Base-by-base conservation (phyloP, 2,888 invertebrate species). In the Agriopis marginaria region DNA sequence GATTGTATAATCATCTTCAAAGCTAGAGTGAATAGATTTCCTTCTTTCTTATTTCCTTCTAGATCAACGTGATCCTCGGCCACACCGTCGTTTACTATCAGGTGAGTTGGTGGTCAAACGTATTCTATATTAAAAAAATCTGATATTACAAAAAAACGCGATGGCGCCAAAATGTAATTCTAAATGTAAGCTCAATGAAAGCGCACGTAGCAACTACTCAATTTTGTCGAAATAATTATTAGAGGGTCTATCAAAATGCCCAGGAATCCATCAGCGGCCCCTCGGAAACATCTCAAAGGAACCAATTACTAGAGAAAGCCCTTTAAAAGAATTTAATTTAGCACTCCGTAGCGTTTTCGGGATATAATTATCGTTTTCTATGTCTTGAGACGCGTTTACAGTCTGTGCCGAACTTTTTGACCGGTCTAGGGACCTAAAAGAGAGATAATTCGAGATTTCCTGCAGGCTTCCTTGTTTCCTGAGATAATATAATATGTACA, bases 261-360 rank as follows among this genome's bases (percentile, higher is more conserved):
- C 14, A 7, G 32, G 32, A 54, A 54, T 62, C 53, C 62, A 62
- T 53, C 44, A 62, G 39, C 40, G 60, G 39, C 60, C 39, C n/a
- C 17, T 49, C 14, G 49, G 6, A 39, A 60, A 49, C 39, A 14
- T 49, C 50, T 60, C 58, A 60, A 53, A 61, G 32, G 62, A 62
- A 62, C 32, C 53, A 53, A 62, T 62, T 62, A 53, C 62, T 58
- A 51, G 53, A n/a, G 44, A 17, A 62, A 62, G 44, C 44, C 51
- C 62, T 62, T 44, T 44, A 45, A 54, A 44, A 12, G 62, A 62
- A 62, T 62, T 53, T 62, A 62, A 62, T 62, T 62, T 62, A 61
- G 53, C 53, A 62, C n/a, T 45, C 23, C 4, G 45, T 62, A 45
- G 53, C 44, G 42, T 45, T 12, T 44, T 53, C 10, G 8, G n/a